Conservation (phyloP, 2,888 invertebrate species). For the Lacanobia oleracea region DNA sequence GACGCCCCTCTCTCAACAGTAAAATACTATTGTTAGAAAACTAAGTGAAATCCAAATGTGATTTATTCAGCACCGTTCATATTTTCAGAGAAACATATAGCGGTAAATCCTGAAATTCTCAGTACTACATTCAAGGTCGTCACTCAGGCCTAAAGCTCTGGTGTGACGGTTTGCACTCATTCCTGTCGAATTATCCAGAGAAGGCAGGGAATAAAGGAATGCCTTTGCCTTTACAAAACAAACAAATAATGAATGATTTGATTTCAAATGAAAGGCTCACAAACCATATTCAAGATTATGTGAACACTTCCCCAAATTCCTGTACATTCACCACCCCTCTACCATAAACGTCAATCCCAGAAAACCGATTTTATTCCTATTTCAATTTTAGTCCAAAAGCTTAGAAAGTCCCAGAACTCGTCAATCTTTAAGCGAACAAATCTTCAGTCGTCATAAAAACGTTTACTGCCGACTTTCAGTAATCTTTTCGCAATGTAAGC, state of each 20-base stretch:
- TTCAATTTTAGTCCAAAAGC: constrained; percentile 59
- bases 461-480: constrained; percentile 63
- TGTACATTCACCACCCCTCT: constrained; percentile 4
- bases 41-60: too few species aligned
- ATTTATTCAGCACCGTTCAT: neutral
- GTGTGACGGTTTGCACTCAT: too few species aligned
- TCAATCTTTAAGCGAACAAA: constrained; percentile 61
- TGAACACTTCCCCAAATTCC: constrained; percentile 22
- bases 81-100: too few species aligned
- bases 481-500: constrained; percentile 69
- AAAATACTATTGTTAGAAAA: neutral
- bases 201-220: too few species aligned
- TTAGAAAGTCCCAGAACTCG: constrained; percentile 27
- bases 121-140: too few species aligned
- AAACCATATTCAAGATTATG: constrained; percentile 16
- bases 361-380: constrained; percentile 53
- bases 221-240: too few species aligned
- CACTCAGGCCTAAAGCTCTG: too few species aligned
- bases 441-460: constrained; percentile 64
- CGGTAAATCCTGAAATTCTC: neutral
- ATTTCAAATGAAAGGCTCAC: neutral
- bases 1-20: neutral
- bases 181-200: too few species aligned
- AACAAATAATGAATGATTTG: neutral
- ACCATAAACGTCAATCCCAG: constrained; percentile 47